Base-by-base conservation (phyloP, 2,888 invertebrate species). In the Drosophila anceps region DNA sequence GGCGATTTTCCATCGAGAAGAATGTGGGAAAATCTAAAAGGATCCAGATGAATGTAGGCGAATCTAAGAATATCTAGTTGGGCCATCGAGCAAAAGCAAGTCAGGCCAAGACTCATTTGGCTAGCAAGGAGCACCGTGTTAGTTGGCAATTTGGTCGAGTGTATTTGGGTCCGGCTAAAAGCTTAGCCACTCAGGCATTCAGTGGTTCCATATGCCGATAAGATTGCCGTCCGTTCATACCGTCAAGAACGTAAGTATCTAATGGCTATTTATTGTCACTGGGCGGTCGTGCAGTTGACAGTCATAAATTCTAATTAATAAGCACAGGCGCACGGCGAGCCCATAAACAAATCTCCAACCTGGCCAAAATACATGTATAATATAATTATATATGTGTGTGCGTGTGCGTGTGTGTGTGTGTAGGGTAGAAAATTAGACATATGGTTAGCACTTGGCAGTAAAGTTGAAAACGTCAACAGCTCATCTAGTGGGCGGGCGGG, bases 221-320 rank as follows among this genome's bases (percentile, higher is more conserved):
- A 86, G 87, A 86, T 84, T 76, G 68, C 31, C 39, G 53, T 41
- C 37, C 64, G 51, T 3, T 15, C 2, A 24, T 24, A 44, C 53
- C 65, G 43, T 58, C 48, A 54, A 43, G 57, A 76, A 54, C 66
- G 50, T 57, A 69, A 79, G 80, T 80, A 70, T 81, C 75, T 84
- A 80, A 76, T 67, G 80, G 82, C 84, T 77, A 81, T 84, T 83
- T 83, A 83, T 79, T 84, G 84, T 77, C 74, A 84, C 59, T 73
- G 75, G 70, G 59, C 74, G 74, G 55, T 57, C 61, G 67, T 18
- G 46, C 74, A 69, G 74, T 74, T 68, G 79, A 43, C 68, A 57
- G 67, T 61, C 69, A 80, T 84, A 84, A 84, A 84, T 86, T 82
- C 78, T 80, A 84, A 86, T 86, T 86, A 83, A 86, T 81, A 86